Base-by-base conservation (phyloP, 23 tunicate species). In the Oikopleura vanhoeffeni region DNA sequence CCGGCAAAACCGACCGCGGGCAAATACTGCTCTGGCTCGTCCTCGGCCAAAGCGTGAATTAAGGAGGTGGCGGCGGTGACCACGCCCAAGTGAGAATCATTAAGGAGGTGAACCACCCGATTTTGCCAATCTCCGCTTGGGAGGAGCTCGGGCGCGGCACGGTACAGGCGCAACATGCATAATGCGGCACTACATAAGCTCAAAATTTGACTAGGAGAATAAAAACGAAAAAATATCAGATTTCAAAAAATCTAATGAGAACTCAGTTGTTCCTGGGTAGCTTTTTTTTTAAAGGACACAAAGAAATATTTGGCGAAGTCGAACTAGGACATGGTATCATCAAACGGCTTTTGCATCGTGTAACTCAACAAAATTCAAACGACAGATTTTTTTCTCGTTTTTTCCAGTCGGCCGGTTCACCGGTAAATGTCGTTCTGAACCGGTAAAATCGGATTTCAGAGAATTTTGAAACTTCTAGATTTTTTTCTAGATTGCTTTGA, bases 51-150 rank as follows among this genome's bases (percentile, higher is more conserved):
- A 0, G 98, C 88, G 40, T 90, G 94, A 41, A 93, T 93, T 33
- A 93, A 77, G 84, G 94, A 89, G 28, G 91, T 84, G 28, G 98
- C 98, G 18, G 98, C 89, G 13, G 98, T 93, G 4, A 92, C 97
- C 35, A 92, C 97, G 36, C 97, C 97, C 91, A 93, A 88, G 83
- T 93, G 98, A 39, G 90, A 93, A 41, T 93, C 98, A 76, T 93
- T 93, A 1, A 93, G 84, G 13, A 93, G 82, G 83, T 93, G 98
- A 83, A 93, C 90, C 39, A 93, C 98, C 42, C 98, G 82, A 39
- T 91, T 87, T 2, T 92, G 90, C 98, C 98, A 93, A 67, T 93
- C 98, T 0, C 96, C 98, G 71, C 89, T 88, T 0, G 98, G 84
- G 86, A 90, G 86, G n/a, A 91, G 88, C 28, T 93, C 92, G 28